Conservation (phyloP, 2,113 vertebrate genomes). For the Pollachius pollachius region DNA sequence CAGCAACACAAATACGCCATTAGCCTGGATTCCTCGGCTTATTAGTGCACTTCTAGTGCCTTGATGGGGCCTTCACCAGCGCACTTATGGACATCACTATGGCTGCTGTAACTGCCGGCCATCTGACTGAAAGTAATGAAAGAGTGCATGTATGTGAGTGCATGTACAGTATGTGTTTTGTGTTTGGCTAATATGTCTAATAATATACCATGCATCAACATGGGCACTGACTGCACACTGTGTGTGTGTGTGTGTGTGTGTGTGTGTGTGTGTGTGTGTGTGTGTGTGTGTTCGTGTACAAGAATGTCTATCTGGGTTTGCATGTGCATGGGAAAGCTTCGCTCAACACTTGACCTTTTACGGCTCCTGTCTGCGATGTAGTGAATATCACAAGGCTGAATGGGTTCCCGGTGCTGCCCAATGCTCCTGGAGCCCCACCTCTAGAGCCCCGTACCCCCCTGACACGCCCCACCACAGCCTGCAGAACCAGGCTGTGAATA, state of each 20-base stretch:
- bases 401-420: neutral
- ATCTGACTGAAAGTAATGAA: slow-evolving; percentile 11
- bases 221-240: no score
- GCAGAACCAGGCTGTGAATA: no score
- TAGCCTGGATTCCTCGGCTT: slow-evolving; percentile 24
- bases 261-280: neutral
- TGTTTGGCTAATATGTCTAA: no score
- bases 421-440: neutral
- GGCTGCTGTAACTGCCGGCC: neutral
- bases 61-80: neutral
- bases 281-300: neutral
- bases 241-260: slow-evolving; percentile 9
- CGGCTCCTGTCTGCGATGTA: no score
- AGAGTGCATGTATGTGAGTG: neutral
- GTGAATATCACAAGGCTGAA: neutral
- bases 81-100: slow-evolving; percentile 31
- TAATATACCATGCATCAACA: no score
- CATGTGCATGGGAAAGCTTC: neutral
- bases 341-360: no score
- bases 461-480: neutral
- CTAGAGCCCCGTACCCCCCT: neutral
- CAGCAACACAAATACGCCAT: slow-evolving; percentile 51
- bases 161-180: neutral
- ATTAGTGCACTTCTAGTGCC: slow-evolving; percentile 13
- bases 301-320: neutral